Conservation (phyloP, 2,113 vertebrate species). For the Sphaerodactylus townsendi region DNA sequence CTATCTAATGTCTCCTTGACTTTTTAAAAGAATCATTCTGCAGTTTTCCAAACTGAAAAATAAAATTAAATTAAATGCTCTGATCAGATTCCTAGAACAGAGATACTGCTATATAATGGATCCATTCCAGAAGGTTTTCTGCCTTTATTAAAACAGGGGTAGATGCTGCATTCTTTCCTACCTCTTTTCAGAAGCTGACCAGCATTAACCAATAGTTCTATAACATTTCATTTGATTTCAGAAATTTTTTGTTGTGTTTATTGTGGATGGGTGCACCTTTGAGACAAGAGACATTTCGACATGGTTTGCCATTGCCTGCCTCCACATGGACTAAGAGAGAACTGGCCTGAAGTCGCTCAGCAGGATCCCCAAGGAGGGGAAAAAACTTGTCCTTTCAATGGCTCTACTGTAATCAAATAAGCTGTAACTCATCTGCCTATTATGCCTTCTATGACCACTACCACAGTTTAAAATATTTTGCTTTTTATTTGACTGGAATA, state of each 20-base stretch:
- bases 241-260: not conserved
- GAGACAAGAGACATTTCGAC: too few relatives aligned
- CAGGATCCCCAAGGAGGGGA: too few relatives aligned
- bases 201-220: constrained; percentile 9
- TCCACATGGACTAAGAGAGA: too few relatives aligned
- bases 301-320: too few relatives aligned
- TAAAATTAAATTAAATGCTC: not conserved
- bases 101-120: not conserved
- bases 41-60: constrained; percentile 24
- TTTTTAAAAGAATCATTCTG: constrained; percentile 3
- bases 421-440: not conserved
- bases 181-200: not conserved
- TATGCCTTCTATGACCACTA: not conserved
- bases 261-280: too few relatives aligned
- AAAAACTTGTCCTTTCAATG: not conserved
- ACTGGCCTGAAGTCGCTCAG: too few relatives aligned
- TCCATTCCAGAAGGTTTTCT: not conserved
- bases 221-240: not conserved
- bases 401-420: not conserved
- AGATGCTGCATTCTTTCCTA: not conserved
- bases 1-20: not conserved
- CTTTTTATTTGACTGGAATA: too few relatives aligned
- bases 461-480: not conserved
- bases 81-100: not conserved
- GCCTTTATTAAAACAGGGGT: not conserved